Evolutionary conservation across 2,888 invertebrate genomes (phyloP), one percentile per base, ranked within the genome.

Genomic region (Chloroclystis v-ata): DNA sequence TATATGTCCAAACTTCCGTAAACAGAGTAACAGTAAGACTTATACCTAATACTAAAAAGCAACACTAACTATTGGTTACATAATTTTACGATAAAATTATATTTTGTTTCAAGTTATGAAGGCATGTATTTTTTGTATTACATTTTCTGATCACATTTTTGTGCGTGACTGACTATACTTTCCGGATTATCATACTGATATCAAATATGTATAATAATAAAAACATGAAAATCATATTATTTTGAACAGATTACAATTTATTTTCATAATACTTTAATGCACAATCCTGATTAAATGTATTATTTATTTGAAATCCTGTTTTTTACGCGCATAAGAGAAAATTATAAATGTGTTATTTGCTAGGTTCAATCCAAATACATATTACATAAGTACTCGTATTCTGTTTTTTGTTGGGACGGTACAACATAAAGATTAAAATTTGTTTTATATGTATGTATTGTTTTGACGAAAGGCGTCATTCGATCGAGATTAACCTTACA

Each of bases 41-140:
- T 76, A 75, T 56, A 65, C 65, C 71, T 79, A 65, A 66, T 67
- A 57, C 72, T 81, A 82, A 72, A 74, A 81, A 83, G 84, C 82
- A 75, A 74, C 67, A 61, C 62, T 67, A 57, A 50, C 54, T 65
- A 61, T 61, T 69, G 65, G 69, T 72, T 76, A 70, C 49, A 59
- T 45, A 68, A 60, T 54, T 67, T 65, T 65, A 71, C 72, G 74
- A 70, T 69, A 71, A 43, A 47, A 53, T 52, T 56, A 54, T 59
- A 11, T 35, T 49, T 59, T 51, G 63, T 54, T 59, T 54, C 48
- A 55, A 42, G 49, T 42, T 59, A 61, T 58, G 65, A 75, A 77
- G 75, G 75, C 75, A 68, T 76, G 62, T 65, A 65, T 61, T 61
- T n/a, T n/a, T 54, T 51, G 51, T 52, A 63, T 68, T 70, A 60